These are phyloP conservation scores for Podilymbus podiceps DNA, from an alignment of 2,113 vertebrate genomes.

Conservation along the genomic window DNA sequence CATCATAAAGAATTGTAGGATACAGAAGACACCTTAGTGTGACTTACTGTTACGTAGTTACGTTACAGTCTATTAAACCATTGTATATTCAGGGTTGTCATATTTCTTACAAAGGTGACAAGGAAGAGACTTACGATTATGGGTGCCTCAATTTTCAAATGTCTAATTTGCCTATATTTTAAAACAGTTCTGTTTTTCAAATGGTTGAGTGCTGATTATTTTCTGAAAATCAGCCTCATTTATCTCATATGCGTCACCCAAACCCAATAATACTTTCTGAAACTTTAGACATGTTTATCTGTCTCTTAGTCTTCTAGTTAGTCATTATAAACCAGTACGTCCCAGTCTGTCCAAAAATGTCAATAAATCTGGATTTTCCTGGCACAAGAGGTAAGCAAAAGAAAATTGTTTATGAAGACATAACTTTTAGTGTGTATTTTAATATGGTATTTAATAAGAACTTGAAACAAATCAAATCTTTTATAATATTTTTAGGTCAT, in stretches of 20 bases:
- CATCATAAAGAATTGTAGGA: not conserved
- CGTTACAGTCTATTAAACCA: not conserved
- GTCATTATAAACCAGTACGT: not conserved
- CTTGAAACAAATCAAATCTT: not conserved
- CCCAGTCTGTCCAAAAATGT: not conserved
- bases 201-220: not conserved
- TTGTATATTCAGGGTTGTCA: not conserved
- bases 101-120: not conserved
- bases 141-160: not conserved
- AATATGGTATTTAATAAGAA: not conserved
- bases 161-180: not conserved
- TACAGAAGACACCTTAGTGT: not conserved
- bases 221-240: not conserved
- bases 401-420: not conserved
- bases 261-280: not conserved
- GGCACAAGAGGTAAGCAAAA: constrained; percentile 1
- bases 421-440: not conserved
- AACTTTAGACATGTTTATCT: not conserved
- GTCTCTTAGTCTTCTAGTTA: not conserved
- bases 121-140: not conserved
- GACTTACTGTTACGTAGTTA: not conserved
- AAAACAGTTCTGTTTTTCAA: not conserved
- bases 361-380: constrained; percentile 10
- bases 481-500: constrained; percentile 55
- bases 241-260: not conserved